These are phyloP conservation scores for Rhodinocichla rosea DNA, from an alignment of 2,113 vertebrate genomes.

Conservation along the genomic window DNA sequence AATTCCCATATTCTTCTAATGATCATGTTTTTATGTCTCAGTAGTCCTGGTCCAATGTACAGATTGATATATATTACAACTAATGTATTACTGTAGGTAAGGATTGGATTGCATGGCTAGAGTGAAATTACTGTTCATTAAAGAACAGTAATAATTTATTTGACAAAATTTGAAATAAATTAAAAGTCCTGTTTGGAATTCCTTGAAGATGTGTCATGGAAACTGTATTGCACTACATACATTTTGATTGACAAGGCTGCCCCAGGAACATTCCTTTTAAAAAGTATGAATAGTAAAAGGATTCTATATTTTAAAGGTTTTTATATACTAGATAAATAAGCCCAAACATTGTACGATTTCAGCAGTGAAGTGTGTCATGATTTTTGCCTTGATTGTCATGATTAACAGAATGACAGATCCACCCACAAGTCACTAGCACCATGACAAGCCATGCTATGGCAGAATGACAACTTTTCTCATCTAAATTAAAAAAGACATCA, in stretches of 20 bases:
- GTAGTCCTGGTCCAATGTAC: neutral
- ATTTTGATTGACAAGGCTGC: neutral
- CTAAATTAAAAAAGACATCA: slow-evolving; percentile 22
- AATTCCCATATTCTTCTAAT: neutral
- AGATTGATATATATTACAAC: neutral
- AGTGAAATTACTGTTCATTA: neutral
- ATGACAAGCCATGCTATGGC: neutral
- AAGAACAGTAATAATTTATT: neutral
- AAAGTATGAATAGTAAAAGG: neutral
- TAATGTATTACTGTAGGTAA: neutral
- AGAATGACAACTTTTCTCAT: slow-evolving; percentile 30
- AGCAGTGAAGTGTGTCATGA: neutral
- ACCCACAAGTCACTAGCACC: neutral
- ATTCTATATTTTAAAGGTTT: neutral
- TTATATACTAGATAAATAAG: neutral
- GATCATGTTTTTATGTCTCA: neutral
- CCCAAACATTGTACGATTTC: neutral
- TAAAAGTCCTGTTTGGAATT: neutral
- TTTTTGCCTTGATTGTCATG: slow-evolving; percentile 24
- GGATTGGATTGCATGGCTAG: neutral
- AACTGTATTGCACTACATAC: neutral
- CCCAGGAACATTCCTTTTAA: neutral
- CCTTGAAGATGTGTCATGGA: neutral
- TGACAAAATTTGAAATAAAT: neutral
- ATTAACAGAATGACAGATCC: neutral